Evolutionary conservation across 2,113 vertebrate species (phyloP).

Genomic region (Xiphophorus couchianus): DNA sequence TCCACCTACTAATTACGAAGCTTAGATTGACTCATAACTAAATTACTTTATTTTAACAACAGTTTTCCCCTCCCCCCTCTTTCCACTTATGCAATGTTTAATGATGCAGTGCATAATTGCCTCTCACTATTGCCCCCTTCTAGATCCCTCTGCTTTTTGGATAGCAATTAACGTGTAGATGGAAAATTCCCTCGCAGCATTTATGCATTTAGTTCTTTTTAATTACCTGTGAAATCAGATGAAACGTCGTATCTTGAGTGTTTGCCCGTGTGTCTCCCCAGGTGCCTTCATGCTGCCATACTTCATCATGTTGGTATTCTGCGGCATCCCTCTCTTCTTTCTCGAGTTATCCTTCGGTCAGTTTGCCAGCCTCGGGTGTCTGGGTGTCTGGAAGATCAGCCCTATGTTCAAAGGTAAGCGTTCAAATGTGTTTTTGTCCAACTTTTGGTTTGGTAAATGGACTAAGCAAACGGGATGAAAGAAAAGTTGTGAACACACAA

Average conservation of each 20-base stretch:
- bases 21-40: no score
- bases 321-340: slow-evolving; percentile 97
- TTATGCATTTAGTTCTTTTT: not conserved
- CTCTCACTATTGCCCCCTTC: no score
- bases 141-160: no score
- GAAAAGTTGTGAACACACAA: not conserved
- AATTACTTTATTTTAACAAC: no score
- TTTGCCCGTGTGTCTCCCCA: slow-evolving; percentile 50
- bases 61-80: no score
- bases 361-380: slow-evolving; percentile 95
- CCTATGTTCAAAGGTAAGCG: slow-evolving; percentile 98
- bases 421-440: not conserved
- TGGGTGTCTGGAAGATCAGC: slow-evolving; percentile 97
- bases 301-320: slow-evolving; percentile 98
- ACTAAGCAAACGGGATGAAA: not conserved
- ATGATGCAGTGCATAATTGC: no score
- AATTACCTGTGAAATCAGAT: not conserved
- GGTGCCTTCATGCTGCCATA: slow-evolving; percentile 99
- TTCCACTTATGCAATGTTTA: no score
- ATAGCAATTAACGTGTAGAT: no score
- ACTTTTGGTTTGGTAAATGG: not conserved
- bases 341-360: slow-evolving; percentile 98
- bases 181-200: no score
- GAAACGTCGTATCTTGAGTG: not conserved
- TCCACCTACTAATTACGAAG: no score